These are phyloP conservation scores for Julus scanicus DNA, from an alignment of 2,888 invertebrate genomes.

Conservation along the genomic window DNA sequence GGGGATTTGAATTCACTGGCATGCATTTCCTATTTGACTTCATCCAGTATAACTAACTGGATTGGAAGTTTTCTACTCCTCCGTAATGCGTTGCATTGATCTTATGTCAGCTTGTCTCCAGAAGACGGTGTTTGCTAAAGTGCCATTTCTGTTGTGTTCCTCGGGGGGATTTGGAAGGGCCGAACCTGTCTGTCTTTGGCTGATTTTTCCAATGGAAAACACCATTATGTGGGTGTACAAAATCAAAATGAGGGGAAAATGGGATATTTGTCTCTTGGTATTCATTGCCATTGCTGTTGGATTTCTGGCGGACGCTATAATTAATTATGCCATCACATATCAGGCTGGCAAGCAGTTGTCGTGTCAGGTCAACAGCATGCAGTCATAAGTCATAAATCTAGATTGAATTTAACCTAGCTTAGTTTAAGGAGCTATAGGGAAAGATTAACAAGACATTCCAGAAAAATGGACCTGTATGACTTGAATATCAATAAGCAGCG, in stretches of 20 bases:
- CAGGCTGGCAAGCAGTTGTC: background rate
- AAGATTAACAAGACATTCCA: background rate
- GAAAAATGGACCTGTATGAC: too few species aligned
- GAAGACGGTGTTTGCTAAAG: background rate
- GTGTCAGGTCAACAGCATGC: background rate
- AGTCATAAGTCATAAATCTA: too few species aligned
- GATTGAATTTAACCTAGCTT: background rate
- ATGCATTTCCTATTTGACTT: background rate
- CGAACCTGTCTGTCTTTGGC: background rate
- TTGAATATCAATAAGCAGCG: too few species aligned
- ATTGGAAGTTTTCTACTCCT: background rate
- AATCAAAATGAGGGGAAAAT: background rate
- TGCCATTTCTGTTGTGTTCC: background rate
- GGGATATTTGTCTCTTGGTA: background rate
- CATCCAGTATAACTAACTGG: slow-evolving; percentile 15
- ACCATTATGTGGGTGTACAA: background rate
- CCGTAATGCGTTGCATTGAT: background rate
- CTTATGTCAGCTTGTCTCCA: background rate
- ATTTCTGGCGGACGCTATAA: background rate
- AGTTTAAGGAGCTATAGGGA: background rate
- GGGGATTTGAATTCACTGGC: background rate
- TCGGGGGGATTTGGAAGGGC: background rate
- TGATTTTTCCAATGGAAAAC: background rate
- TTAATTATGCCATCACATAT: background rate
- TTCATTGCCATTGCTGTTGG: background rate